Percentiles rank a stretch among this genome's conserved stretches.
phyloP scores from a whole-genome alignment of 2,888 invertebrate species.

The Petrolisthes cinctipes region DNA sequence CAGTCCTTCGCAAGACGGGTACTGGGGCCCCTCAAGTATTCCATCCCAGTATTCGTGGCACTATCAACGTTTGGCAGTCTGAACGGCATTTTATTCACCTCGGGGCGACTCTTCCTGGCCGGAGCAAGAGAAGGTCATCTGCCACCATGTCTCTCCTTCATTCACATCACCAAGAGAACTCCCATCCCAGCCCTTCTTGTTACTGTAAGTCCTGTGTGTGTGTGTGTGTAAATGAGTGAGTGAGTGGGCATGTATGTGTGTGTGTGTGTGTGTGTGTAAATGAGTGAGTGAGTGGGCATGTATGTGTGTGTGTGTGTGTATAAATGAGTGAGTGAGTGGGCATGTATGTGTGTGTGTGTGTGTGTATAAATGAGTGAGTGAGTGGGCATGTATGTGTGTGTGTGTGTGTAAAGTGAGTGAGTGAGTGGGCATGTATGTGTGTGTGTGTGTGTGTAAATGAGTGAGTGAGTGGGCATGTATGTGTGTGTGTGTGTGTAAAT shows the following conservation, averaged over 20 bases:
- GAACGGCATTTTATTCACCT: constrained; percentile 90
- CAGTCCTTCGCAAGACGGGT: constrained; percentile 67
- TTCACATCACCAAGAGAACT: constrained; percentile 49
- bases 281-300: too few species aligned
- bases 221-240: not conserved
- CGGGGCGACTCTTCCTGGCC: constrained; percentile 85
- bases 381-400: not conserved
- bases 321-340: too few species aligned
- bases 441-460: too few species aligned
- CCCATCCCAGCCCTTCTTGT: constrained; percentile 73
- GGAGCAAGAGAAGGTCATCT: constrained; percentile 90
- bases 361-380: too few species aligned
- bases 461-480: too few species aligned
- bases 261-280: too few species aligned
- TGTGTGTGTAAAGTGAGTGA: too few species aligned
- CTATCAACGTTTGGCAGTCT: constrained; percentile 92
- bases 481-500: too few species aligned
- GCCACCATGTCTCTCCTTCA: constrained; percentile 65
- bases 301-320: too few species aligned
- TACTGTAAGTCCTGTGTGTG: constrained; percentile 76
- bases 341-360: not conserved
- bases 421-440: too few species aligned
- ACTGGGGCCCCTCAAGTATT: constrained; percentile 78
- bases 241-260: too few species aligned
- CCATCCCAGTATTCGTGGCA: constrained; percentile 87